Evolutionary conservation across 1,140 invertebrate genomes (phyloP).

Genomic region (Leguminivora glycinivorella): DNA sequence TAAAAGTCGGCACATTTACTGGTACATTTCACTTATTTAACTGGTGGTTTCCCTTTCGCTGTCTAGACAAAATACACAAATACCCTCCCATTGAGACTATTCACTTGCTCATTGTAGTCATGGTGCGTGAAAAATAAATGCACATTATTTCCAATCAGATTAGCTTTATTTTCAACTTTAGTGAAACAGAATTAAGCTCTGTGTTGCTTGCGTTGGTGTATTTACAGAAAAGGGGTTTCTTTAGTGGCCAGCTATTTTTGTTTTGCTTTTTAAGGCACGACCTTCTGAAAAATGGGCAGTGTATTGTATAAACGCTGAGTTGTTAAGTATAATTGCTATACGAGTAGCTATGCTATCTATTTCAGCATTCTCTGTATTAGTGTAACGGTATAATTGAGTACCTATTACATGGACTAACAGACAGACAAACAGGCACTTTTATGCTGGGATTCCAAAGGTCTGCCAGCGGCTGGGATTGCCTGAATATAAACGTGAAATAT

Average conservation of each 20-base stretch:
- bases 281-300: not conserved
- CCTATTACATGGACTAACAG: no score
- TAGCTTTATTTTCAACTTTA: not conserved
- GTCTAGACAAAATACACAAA: conserved; percentile 4
- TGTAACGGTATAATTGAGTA: no score
- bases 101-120: not conserved
- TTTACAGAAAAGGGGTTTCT: not conserved
- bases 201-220: not conserved
- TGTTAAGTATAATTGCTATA: not conserved
- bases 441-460: no score
- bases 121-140: conserved; percentile 10
- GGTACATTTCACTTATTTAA: not conserved
- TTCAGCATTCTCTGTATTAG: not conserved
- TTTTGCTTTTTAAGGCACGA: not conserved
- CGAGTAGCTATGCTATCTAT: not conserved
- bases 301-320: not conserved
- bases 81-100: not conserved
- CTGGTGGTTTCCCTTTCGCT: not conserved
- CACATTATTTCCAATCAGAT: not conserved
- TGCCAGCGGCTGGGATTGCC: no score
- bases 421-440: no score
- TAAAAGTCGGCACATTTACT: not conserved
- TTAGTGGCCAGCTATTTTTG: not conserved
- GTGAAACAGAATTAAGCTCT: not conserved
- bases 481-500: no score